These are phyloP conservation scores for Anoplolepis gracilipes DNA, from an alignment of 1,140 invertebrate genomes.

Conservation along the genomic window DNA sequence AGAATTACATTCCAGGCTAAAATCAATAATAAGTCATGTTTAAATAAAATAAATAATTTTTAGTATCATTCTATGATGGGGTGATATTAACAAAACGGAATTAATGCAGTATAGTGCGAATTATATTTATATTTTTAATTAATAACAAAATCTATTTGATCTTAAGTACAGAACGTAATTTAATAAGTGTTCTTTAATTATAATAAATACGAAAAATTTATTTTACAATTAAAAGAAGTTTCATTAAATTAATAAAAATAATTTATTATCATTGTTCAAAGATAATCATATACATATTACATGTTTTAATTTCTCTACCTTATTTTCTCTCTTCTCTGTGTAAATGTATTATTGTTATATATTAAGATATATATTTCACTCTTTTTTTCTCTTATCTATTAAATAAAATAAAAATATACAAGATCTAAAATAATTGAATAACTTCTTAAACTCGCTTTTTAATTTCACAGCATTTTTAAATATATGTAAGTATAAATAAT, in stretches of 20 bases:
- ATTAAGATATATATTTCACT: no score
- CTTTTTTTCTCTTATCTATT: background rate
- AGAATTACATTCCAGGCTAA: background rate
- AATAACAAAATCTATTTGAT: background rate
- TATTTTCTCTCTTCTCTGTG: background rate
- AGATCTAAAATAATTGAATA: background rate
- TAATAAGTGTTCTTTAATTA: no score
- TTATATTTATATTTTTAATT: slow-evolving; percentile 15
- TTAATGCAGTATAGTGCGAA: background rate
- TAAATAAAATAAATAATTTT: background rate
- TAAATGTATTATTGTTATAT: no score
- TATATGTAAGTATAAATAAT: background rate
- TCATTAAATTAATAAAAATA: background rate
- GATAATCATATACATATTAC: no score
- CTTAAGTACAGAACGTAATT: background rate
- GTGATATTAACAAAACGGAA: background rate
- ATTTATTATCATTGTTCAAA: background rate
- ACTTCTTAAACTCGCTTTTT: background rate
- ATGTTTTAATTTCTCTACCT: background rate
- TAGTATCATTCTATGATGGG: background rate
- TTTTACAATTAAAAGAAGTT: slow-evolving; percentile 1
- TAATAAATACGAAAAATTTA: no score
- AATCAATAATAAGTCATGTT: no score
- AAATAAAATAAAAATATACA: slow-evolving; percentile 12
- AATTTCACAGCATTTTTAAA: slow-evolving; percentile 1